Percentiles rank a stretch among this genome's conserved stretches.
Conservation (phyloP, 2,888 invertebrate genomes). For the Dioctria linearis region DNA sequence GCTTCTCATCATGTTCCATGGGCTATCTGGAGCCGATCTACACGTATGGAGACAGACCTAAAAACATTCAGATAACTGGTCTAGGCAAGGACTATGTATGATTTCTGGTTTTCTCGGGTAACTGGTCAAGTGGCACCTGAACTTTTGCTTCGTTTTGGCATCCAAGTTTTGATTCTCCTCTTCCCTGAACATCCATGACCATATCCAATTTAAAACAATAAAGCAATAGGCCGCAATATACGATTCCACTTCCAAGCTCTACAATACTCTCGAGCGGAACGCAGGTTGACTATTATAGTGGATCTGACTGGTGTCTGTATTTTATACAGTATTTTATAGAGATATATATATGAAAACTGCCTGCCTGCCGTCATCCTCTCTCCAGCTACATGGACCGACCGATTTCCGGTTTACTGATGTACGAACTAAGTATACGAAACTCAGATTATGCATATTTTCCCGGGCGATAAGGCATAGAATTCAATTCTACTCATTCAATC, state of each 20-base stretch:
- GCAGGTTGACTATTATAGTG: background rate
- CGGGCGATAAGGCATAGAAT: conserved; percentile 33
- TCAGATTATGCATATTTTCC: conserved; percentile 46
- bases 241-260: background rate
- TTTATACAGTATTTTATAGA: too few relatives aligned
- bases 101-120: conserved; percentile 55
- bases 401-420: conserved; percentile 43
- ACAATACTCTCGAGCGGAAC: background rate
- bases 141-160: conserved; percentile 44
- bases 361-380: too few relatives aligned
- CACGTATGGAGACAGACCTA: conserved; percentile 36
- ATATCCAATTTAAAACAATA: conserved; percentile 47
- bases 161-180: background rate
- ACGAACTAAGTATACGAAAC: background rate
- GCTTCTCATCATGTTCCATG: conserved; percentile 22
- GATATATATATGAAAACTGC: too few relatives aligned
- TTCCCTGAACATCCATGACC: conserved; percentile 20
- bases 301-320: too few relatives aligned
- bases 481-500: conserved; percentile 43
- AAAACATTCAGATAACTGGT: conserved; percentile 43
- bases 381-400: background rate
- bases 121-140: conserved; percentile 53
- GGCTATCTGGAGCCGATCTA: conserved; percentile 32
- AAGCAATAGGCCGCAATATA: background rate
- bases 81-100: conserved; percentile 39